Base-by-base conservation (phyloP, 2,113 vertebrate genomes). In the Chrysemys picta region DNA sequence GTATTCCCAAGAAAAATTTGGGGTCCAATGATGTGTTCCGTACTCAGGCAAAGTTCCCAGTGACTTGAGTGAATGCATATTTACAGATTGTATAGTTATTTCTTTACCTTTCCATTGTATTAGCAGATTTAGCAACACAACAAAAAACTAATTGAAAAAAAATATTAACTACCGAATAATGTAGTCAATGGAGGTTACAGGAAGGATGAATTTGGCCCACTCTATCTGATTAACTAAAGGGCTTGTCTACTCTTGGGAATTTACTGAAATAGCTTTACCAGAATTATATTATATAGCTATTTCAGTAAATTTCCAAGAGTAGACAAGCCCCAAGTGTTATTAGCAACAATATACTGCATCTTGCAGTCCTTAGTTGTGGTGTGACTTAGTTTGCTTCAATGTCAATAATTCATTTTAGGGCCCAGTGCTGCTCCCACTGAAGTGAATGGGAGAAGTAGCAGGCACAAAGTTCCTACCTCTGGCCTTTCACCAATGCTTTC, bases 121-220 rank as follows among this genome's bases (percentile, higher is more conserved):
- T 91, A 88, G 38, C 91, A 65, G 78, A 94, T 93, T 95, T 94
- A 92, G 85, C 85, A 12, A 89, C 56, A 78, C 82, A 84, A 93
- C 94, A 91, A 91, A 54, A 94, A 95, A 94, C 50, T 57, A 83
- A 89, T 85, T 38, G n/a, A 22, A 69, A 69, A 93, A 80, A 91
- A 86, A 69, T 53, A 96, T 91, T 96, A 93, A 96, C 91, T 96
- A 91, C 76, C 76, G 76, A 54, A 89, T 96, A 93, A 93, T 89
- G 49, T 27, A 78, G 57, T 82, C 94, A 95, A 62, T 47, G 72
- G 90, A 95, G 82, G 13, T 81, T 95, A 82, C 80, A 75, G 81
- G 69, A 94, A 65, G 88, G 80, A 62, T 27, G 27, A 91, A 86
- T 94, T 95, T 86, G 89, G 89, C 75, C 52, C 89, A 91, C n/a